Evolutionary conservation across 2,888 invertebrate genomes (phyloP), one percentile per base, ranked within the genome.

Genomic region (Griposia aprilina): DNA sequence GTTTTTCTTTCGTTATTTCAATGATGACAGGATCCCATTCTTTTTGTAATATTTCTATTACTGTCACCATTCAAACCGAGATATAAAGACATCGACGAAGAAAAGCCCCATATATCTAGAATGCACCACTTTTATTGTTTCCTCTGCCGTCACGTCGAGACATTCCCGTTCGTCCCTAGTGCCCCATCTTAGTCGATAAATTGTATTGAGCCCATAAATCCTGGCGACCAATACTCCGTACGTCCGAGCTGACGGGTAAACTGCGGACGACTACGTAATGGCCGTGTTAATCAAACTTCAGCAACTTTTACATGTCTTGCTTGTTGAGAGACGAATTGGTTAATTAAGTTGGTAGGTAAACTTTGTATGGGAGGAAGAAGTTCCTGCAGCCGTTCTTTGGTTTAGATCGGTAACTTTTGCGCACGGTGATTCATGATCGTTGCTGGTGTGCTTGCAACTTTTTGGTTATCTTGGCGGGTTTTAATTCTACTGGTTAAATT

Each of bases 71-170:
- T 15, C 50, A 76, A 69, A 36, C 70, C 52, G 66, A 81, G 52
- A 45, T 36, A 36, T 30, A 48, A 66, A 60, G 36, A 48, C 48
- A 48, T 76, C 71, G 69, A 71, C 63, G 55, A 70, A 72, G 36
- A 62, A 74, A 67, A 62, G 15, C 67, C 15, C 55, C 75, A 73
- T 76, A 80, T 80, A 60, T 36, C 59, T 74, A 70, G 55, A 65
- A 78, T 88, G 81, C 82, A 83, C 82, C 71, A 80, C 72, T 83
- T 88, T 87, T 85, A 89, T 83, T 85, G 55, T 82, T 69, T 63
- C 69, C 75, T 83, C 36, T 76, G 74, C 76, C 86, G 87, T 90
- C 93, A 91, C 91, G 90, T 91, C 90, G 91, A 80, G 88, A 90
- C 91, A 91, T 92, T 92, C 90, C 90, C 85, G 82, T 50, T 79